Base-by-base conservation (phyloP, 2,888 invertebrate species). In the Meloe dianella region DNA sequence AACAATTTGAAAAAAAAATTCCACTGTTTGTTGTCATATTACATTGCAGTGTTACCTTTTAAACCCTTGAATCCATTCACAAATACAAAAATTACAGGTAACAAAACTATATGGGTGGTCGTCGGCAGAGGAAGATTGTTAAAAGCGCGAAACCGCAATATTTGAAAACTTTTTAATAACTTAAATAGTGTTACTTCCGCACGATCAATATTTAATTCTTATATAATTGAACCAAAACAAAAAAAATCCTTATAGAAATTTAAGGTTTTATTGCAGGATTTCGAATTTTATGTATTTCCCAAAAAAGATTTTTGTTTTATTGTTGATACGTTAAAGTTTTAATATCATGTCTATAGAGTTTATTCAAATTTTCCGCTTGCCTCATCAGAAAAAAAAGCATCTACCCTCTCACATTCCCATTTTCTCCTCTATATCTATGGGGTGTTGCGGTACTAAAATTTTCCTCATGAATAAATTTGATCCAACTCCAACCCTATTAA, bases 111-210 rank as follows among this genome's bases (percentile, higher is more conserved):
- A 51, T 70, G 70, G 70, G 68, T 68, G 68, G 70, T 60, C 66
- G 10, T 47, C 14, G 14, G 35, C 14, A 1, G 9, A 5, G 6
- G 4, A 10, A 2, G 35, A 51, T 51, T 66, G 61, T 61, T 67
- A 67, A 67, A 66, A 63, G 66, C 60, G 61, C 68, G 63, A 68
- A 70, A 70, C 70, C 70, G 63, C 70, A 65, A 67, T 61, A 67
- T 20, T n/a, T 47, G 8, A 47, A 47, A 47, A 20, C 20, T 2
- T 20, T 47, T 47, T 47, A 20, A 51, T 65, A 63, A 61, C 61
- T 60, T 10, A 47, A 17, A 57, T 64, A 57, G 69, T 67, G 69
- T 67, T 62, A 69, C 69, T 69, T 69, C 69, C 69, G 69, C 60
- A 60, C 57, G 61, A 17, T 17, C 41, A 41, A 17, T 35, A 5